Conservation (phyloP, 2,797 vertebrate species). For the Hyperoplus immaculatus region DNA sequence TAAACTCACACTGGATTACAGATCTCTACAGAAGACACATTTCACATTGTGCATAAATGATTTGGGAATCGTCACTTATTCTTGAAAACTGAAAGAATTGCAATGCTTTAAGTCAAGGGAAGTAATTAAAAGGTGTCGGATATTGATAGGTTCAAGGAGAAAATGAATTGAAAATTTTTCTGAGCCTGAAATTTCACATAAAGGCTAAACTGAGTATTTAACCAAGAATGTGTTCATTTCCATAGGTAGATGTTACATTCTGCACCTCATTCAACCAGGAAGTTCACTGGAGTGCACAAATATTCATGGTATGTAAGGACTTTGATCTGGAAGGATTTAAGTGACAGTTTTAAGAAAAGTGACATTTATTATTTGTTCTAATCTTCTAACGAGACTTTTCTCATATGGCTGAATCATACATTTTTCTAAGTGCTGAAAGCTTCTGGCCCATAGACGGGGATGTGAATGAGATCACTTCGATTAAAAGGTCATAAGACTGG, state of each 20-base stretch:
- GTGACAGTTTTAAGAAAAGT: background rate
- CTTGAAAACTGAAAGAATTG: background rate
- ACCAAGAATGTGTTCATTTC: background rate
- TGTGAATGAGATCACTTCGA: background rate
- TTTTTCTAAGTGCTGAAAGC: background rate
- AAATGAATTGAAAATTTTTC: background rate
- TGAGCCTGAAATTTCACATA: background rate
- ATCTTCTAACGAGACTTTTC: too few relatives aligned
- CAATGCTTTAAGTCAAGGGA: background rate
- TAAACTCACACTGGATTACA: constrained; percentile 7
- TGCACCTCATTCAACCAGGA: background rate
- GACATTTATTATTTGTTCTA: background rate
- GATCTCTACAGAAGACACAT: background rate
- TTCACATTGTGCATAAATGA: background rate
- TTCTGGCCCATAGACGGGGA: background rate
- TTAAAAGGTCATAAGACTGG: constrained; percentile 2
- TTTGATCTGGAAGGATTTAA: background rate
- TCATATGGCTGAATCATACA: background rate
- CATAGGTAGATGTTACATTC: background rate
- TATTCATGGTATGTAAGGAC: background rate
- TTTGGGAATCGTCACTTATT: background rate
- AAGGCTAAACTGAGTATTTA: constrained; percentile 2
- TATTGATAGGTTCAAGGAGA: background rate
- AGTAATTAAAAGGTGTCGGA: background rate
- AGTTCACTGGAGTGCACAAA: background rate